Conservation (phyloP, 1,140 invertebrate species). For the Drosophila dunni region DNA sequence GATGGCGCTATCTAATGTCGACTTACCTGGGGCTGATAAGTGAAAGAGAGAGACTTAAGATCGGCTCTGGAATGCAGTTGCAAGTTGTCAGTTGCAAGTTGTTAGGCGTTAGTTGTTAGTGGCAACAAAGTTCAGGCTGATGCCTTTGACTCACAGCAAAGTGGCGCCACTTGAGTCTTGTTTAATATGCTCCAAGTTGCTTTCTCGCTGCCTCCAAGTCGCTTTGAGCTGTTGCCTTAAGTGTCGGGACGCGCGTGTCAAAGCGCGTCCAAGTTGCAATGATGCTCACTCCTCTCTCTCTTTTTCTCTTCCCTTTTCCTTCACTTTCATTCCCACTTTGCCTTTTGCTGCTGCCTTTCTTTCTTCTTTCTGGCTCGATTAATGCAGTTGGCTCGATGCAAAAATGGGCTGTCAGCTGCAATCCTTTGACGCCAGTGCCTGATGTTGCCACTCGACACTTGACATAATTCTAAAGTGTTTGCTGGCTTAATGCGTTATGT, state of each 20-base stretch:
- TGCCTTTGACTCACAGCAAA: slow-evolving; percentile 19
- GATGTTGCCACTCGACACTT: slow-evolving; percentile 54
- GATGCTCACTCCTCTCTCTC: not conserved
- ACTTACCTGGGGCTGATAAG: slow-evolving; percentile 35
- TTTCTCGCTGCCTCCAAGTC: slow-evolving; percentile 10
- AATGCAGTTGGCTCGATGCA: slow-evolving; percentile 33
- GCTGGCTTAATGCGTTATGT: slow-evolving; percentile 75
- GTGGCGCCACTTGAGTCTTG: slow-evolving; percentile 49
- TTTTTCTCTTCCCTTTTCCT: not conserved
- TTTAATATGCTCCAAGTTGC: slow-evolving; percentile 61
- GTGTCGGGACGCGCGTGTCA: slow-evolving; percentile 67
- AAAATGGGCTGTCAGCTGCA: slow-evolving; percentile 63
- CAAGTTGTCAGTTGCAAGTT: slow-evolving; percentile 12
- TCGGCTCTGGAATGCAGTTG: slow-evolving; percentile 23
- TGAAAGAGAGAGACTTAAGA: slow-evolving; percentile 14
- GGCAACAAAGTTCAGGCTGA: slow-evolving; percentile 12
- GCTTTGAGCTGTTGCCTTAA: slow-evolving; percentile 68
- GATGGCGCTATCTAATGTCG: slow-evolving; percentile 18
- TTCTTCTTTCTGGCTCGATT: not conserved
- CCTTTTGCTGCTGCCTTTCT: too few species aligned
- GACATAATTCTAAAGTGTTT: slow-evolving; percentile 76
- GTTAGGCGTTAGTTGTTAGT: slow-evolving; percentile 2
- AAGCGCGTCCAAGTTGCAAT: slow-evolving; percentile 49
- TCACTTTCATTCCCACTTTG: not conserved
- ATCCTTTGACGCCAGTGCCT: slow-evolving; percentile 69